Evolutionary conservation across 1,140 invertebrate species (phyloP).

Genomic region (Diploscapter pachys): DNA sequence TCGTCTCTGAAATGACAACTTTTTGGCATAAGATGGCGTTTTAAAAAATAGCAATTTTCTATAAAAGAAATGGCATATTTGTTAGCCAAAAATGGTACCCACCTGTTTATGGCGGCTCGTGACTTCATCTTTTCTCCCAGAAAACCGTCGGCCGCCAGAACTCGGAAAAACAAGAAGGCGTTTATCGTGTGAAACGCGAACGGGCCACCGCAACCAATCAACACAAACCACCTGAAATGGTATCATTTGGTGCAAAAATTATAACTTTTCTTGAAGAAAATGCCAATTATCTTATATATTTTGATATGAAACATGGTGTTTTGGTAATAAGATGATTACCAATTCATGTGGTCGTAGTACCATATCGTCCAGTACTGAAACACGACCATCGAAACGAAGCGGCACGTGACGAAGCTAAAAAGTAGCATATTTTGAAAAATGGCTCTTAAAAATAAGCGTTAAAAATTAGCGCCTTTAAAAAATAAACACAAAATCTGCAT

Average conservation of each 20-base stretch:
- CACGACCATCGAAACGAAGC: conserved; percentile 12
- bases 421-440: conserved; percentile 4
- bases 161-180: conserved; percentile 40
- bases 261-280: too few relatives aligned
- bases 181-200: conserved; percentile 45
- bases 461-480: conserved; percentile 9
- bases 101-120: too few relatives aligned
- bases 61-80: too few relatives aligned
- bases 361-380: background rate
- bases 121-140: conserved; percentile 26
- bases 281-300: too few relatives aligned
- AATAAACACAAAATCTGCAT: conserved; percentile 8
- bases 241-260: conserved; percentile 41
- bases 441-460: too few relatives aligned
- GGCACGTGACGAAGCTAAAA: conserved; percentile 46
- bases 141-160: conserved; percentile 47
- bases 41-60: too few relatives aligned
- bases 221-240: conserved; percentile 31
- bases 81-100: too few relatives aligned
- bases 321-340: too few relatives aligned
- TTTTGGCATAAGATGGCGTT: too few relatives aligned
- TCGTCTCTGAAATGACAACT: too few relatives aligned
- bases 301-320: too few relatives aligned
- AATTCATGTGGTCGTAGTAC: too few relatives aligned
- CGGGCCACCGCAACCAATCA: conserved; percentile 37